Conservation (phyloP, 2,113 vertebrate genomes). For the Ailurus styani region DNA sequence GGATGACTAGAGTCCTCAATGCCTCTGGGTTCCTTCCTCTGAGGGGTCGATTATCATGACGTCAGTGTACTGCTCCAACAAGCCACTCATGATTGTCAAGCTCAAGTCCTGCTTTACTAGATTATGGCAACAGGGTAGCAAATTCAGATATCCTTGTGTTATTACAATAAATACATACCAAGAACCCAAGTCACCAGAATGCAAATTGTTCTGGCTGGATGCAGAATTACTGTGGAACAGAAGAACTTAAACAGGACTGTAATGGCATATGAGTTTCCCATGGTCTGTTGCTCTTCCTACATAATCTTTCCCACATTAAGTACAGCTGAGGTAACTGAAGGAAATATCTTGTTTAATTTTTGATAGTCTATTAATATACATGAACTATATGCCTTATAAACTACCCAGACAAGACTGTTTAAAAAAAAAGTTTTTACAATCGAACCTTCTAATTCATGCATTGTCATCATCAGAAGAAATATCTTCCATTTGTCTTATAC, state of each 20-base stretch:
- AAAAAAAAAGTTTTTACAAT: background rate
- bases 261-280: fast-evolving
- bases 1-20: background rate
- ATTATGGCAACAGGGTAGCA: background rate
- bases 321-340: background rate
- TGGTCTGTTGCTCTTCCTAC: background rate
- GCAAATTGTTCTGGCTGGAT: background rate
- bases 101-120: fast-evolving
- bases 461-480: background rate
- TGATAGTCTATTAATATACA: background rate
- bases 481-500: background rate
- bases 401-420: background rate
- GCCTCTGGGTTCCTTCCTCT: background rate
- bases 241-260: background rate
- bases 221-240: background rate
- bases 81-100: background rate
- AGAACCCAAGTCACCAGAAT: background rate
- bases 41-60: background rate
- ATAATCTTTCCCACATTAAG: background rate
- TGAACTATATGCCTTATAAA: background rate
- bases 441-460: background rate
- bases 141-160: background rate
- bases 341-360: background rate
- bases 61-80: background rate
- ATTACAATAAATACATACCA: background rate